Base-by-base conservation (phyloP, 2,113 vertebrate species). In the Agapornis roseicollis region DNA sequence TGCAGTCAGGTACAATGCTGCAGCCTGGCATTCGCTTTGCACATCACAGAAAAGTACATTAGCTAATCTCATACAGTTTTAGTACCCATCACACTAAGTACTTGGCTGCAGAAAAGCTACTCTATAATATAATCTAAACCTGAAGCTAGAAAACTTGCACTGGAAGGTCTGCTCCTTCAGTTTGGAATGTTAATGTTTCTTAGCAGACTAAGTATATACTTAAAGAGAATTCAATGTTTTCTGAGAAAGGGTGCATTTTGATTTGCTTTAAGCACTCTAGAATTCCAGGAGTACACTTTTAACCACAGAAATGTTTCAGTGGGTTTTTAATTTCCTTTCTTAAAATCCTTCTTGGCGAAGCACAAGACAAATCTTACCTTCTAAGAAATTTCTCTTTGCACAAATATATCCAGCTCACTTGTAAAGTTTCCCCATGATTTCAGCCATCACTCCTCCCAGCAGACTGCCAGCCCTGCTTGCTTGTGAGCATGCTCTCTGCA, bases 41-140 rank as follows among this genome's bases (percentile, higher is more conserved):
- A 90, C 85, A 90, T 94, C 80, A 86, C 72, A 90, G 68, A 31
- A 55, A 83, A 88, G 80, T 53, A 85, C 90, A 90, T 93, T 91
- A 94, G 82, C 82, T 91, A 86, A 84, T 85, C 56, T 90, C 80
- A 41, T 9, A 69, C 58, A 83, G 55, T 60, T 94, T 94, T 95
- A 93, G 77, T 27, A 90, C 85, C 16, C 39, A 90, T 80, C 52
- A 18, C 65, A 52, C 47, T 71, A 94, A 96, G 80, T 84, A 80
- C 93, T 84, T 92, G 69, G 88, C 82, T 93, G 52, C 50, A 93
- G 47, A 80, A 94, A 71, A 53, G 15, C 46, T 82, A 25, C 49
- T 63, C 52, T 50, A 14, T 53, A 29, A 66, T 78, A 63, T 24
- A 80, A 80, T 27, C 72, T 74, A 91, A 79, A 77, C 29, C 61